Conservation (phyloP, 1,140 invertebrate species). For the Hirudo medicinalis region DNA sequence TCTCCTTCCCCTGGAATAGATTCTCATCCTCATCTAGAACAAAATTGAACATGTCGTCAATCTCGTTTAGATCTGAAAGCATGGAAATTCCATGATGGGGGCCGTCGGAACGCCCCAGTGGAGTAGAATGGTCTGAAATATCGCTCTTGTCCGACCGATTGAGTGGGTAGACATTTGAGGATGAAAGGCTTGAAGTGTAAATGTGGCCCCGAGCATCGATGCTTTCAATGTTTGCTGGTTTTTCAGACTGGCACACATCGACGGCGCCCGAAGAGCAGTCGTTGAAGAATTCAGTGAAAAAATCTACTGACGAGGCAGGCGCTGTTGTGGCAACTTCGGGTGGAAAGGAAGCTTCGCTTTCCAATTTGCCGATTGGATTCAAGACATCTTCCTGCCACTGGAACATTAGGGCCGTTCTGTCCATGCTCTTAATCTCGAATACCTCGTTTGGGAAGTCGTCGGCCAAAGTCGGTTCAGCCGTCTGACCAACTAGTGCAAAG, state of each 20-base stretch:
- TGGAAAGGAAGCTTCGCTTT: neutral
- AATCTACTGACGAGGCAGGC: neutral
- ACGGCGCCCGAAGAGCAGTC: neutral
- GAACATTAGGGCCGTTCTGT: neutral
- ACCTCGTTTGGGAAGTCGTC: neutral
- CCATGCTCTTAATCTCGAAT: neutral
- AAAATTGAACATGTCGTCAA: constrained; percentile 11
- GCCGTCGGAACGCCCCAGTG: neutral
- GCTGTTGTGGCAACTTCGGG: neutral
- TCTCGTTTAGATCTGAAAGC: neutral
- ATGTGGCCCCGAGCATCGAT: neutral
- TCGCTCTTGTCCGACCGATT: neutral
- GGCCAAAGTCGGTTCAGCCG: neutral
- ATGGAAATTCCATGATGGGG: neutral
- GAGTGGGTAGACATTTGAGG: neutral
- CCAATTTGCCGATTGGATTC: too few species aligned
- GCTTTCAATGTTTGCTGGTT: neutral
- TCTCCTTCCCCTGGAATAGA: neutral
- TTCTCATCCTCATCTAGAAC: neutral
- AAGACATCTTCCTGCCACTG: neutral
- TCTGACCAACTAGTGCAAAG: neutral
- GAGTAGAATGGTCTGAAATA: neutral
- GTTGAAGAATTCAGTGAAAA: constrained; percentile 9
- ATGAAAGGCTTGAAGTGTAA: neutral
- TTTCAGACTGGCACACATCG: neutral